Percentiles rank a stretch among this genome's conserved stretches.
Conservation (phyloP, 2,797 vertebrate genomes). For the Microctenopoma lineatum region DNA sequence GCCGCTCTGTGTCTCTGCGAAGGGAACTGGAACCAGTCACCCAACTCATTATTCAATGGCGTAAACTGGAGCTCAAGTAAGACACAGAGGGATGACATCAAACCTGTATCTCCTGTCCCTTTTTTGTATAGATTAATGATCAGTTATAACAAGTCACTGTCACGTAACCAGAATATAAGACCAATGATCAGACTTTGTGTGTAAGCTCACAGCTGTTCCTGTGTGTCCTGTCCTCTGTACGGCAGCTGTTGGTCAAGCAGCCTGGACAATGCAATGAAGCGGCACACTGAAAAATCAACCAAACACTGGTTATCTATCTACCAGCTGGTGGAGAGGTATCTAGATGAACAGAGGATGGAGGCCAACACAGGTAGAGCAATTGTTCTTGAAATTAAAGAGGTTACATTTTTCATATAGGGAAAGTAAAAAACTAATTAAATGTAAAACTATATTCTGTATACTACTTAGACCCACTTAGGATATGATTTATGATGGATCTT, state of each 20-base stretch:
- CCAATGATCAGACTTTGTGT: not conserved
- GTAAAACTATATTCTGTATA: too few relatives aligned
- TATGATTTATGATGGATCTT: too few relatives aligned
- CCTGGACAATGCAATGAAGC: constrained; percentile 91
- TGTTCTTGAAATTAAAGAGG: not conserved
- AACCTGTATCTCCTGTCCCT: not conserved
- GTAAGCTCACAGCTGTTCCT: not conserved
- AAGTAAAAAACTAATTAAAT: too few relatives aligned
- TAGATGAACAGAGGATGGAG: constrained; percentile 83
- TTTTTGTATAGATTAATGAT: not conserved
- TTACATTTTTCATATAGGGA: too few relatives aligned
- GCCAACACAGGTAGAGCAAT: constrained; percentile 75
- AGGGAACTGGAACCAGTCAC: constrained; percentile 90
- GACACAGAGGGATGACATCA: constrained; percentile 28
- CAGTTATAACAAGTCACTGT: too few relatives aligned
- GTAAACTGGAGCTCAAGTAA: constrained; percentile 94
- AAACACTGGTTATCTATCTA: constrained; percentile 96
- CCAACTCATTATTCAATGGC: constrained; percentile 95
- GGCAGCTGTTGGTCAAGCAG: constrained; percentile 95
- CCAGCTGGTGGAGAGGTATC: constrained; percentile 91
- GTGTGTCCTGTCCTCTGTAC: constrained; percentile 13
- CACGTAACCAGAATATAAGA: too few relatives aligned
- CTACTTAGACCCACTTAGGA: too few relatives aligned
- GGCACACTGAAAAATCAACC: constrained; percentile 89
- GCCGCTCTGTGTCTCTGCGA: constrained; percentile 87